A percentile compares a stretch with the other conserved stretches of the same genome.
Evolutionary conservation across 2,888 invertebrate species (phyloP).

Genomic region (Habroteleia sp.): DNA sequence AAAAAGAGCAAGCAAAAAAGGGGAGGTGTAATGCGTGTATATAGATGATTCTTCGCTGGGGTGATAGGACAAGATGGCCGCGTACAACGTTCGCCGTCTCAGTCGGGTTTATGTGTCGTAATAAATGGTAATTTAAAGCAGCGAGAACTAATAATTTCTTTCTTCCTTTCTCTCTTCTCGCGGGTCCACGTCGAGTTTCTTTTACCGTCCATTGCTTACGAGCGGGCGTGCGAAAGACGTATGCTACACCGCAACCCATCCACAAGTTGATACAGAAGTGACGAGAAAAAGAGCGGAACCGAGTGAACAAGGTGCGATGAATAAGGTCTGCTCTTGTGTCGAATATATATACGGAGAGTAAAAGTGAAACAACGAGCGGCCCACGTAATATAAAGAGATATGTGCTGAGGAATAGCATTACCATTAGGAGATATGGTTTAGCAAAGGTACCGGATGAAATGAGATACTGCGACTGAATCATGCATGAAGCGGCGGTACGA

Average conservation of each 20-base stretch:
- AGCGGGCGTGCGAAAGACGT: constrained; percentile 47
- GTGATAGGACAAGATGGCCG: constrained; percentile 79
- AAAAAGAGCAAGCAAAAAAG: constrained; percentile 55
- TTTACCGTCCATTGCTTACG: constrained; percentile 59
- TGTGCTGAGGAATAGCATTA: constrained; percentile 80
- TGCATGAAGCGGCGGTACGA: constrained; percentile 80
- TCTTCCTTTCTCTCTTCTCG: constrained; percentile 76
- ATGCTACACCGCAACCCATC: constrained; percentile 32
- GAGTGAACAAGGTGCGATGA: constrained; percentile 38
- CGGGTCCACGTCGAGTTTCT: constrained; percentile 55
- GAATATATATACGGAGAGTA: constrained; percentile 64
- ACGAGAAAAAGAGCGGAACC: constrained; percentile 28
- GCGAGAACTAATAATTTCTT: constrained; percentile 81
- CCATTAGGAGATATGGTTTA: constrained; percentile 81
- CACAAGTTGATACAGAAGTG: constrained; percentile 54
- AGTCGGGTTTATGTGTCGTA: constrained; percentile 80
- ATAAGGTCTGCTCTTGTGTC: constrained; percentile 58
- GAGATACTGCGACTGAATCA: constrained; percentile 81
- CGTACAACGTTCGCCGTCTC: constrained; percentile 70
- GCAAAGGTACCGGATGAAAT: constrained; percentile 80
- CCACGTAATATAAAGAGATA: constrained; percentile 81
- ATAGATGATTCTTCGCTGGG: constrained; percentile 63
- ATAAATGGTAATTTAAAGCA: constrained; percentile 82
- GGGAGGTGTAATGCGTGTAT: constrained; percentile 44
- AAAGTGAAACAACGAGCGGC: constrained; percentile 70